These are phyloP conservation scores for Lucifuga dentata DNA, from an alignment of 2,113 vertebrate genomes.

Conservation along the genomic window DNA sequence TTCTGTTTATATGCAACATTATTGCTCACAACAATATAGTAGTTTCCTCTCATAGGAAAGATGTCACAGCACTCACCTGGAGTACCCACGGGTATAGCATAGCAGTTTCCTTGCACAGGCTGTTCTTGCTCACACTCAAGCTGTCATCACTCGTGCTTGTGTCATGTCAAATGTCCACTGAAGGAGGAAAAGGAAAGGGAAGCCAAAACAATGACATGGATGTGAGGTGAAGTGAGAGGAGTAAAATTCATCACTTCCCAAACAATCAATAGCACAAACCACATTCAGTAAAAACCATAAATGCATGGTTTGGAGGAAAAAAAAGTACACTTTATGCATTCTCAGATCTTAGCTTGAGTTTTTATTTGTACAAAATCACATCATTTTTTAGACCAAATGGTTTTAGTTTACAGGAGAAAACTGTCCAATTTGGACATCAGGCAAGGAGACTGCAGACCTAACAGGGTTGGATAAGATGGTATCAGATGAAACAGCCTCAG, in stretches of 20 bases:
- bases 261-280: constrained; percentile 11
- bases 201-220: constrained; percentile 9
- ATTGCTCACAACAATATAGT: constrained; percentile 25
- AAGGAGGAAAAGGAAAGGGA: constrained; percentile 9
- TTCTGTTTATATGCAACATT: constrained; percentile 16
- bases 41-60: background rate
- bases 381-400: constrained; percentile 8
- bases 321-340: constrained; percentile 5
- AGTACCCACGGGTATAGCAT: constrained; percentile 12
- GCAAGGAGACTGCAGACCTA: too few relatives aligned
- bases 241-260: constrained; percentile 6
- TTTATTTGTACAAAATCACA: constrained; percentile 5
- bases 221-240: background rate
- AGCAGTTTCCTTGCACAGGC: constrained; percentile 23
- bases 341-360: background rate
- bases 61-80: constrained; percentile 1
- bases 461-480: constrained; percentile 11
- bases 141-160: constrained; percentile 34
- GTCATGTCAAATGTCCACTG: constrained; percentile 25
- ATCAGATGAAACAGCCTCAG: constrained; percentile 10
- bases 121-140: constrained; percentile 28
- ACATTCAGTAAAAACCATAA: constrained; percentile 6
- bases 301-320: too few relatives aligned
- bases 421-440: constrained; percentile 13
- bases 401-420: constrained; percentile 17